Evolutionary conservation across 2,113 vertebrate genomes (phyloP).

Genomic region (Naja naja): DNA sequence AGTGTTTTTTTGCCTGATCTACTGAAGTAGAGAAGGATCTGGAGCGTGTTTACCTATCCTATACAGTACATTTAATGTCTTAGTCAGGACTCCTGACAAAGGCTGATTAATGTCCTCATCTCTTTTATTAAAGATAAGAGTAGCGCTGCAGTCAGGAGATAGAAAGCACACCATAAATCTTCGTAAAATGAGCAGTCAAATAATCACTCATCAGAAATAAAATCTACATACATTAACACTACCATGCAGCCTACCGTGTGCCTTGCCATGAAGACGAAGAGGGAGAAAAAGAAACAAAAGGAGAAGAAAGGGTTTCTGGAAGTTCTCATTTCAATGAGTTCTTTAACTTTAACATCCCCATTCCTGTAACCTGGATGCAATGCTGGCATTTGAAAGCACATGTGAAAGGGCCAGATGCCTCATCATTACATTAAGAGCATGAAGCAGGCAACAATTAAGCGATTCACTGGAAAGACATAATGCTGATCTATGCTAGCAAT

Average conservation of each 20-base stretch:
- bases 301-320: constrained; percentile 66
- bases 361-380: constrained; percentile 81
- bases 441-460: constrained; percentile 96
- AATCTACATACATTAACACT: constrained; percentile 99
- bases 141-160: constrained; percentile 99
- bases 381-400: constrained; percentile 84
- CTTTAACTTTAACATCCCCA: constrained; percentile 75
- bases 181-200: constrained; percentile 99
- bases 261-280: constrained; percentile 67
- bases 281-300: constrained; percentile 54
- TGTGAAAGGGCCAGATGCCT: constrained; percentile 87
- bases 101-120: constrained; percentile 99
- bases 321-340: constrained; percentile 78
- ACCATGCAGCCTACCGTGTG: constrained; percentile 82
- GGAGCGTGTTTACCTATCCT: constrained; percentile 98
- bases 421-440: constrained; percentile 94
- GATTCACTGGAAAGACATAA: constrained; percentile 95
- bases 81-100: constrained; percentile 98
- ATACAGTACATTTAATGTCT: constrained; percentile 99
- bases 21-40: constrained; percentile 88
- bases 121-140: constrained; percentile 99
- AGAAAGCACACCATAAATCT: constrained; percentile 98
- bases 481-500: constrained; percentile 97
- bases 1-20: constrained; percentile 89
- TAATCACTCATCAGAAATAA: constrained; percentile 99